Evolutionary conservation across 2,888 invertebrate species (phyloP).

Genomic region (Pheosia tremula): DNA sequence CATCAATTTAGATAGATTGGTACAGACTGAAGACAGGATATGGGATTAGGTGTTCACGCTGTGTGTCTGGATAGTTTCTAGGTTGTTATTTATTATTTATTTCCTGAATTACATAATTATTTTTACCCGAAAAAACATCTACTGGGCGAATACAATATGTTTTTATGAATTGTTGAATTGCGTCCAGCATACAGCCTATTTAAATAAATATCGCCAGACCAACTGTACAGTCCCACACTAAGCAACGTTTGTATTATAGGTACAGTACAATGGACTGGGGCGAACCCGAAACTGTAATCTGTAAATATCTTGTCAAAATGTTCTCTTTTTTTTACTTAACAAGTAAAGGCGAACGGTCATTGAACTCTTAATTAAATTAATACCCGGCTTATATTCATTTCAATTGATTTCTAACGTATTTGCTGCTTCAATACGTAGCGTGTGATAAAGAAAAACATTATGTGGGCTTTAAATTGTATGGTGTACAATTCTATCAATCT

Average conservation of each 20-base stretch:
- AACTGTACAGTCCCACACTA: too few species aligned
- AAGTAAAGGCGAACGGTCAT: constrained; percentile 15
- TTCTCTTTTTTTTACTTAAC: background rate
- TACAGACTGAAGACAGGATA: constrained; percentile 62
- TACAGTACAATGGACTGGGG: too few species aligned
- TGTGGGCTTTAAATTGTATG: constrained; percentile 17
- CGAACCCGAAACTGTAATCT: too few species aligned
- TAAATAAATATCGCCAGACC: too few species aligned
- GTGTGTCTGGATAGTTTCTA: constrained; percentile 12
- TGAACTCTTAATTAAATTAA: constrained; percentile 31
- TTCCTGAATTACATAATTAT: too few species aligned
- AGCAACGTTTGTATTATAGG: too few species aligned
- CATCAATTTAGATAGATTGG: constrained; percentile 65
- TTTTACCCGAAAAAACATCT: too few species aligned
- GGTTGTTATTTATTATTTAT: background rate
- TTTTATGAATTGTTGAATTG: too few species aligned
- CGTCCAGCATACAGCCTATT: too few species aligned
- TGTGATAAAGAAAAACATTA: constrained; percentile 36
- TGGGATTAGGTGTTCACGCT: constrained; percentile 55
- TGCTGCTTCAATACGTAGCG: constrained; percentile 28
- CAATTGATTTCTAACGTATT: constrained; percentile 21
- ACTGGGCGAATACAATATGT: too few species aligned
- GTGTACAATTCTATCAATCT: constrained; percentile 6
- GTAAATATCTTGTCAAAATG: too few species aligned
- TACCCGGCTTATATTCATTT: constrained; percentile 26